Evolutionary conservation across 2,888 invertebrate species (phyloP), one percentile per base, ranked within the genome.

Genomic region (Andricus quercusramuli): DNA sequence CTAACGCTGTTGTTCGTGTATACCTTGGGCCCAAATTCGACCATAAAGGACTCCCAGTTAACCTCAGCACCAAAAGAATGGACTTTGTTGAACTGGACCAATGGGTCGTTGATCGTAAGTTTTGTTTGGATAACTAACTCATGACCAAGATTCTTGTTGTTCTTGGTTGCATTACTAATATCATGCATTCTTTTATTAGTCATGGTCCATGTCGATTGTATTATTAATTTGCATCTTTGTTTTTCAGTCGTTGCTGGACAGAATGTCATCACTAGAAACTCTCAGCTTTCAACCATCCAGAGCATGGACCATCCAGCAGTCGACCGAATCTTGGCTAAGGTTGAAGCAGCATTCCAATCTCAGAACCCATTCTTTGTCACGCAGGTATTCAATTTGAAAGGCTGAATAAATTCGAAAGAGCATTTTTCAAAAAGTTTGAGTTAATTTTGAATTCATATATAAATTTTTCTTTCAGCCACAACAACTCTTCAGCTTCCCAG

Each of bases 1-100:
- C 95, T 79, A 94, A 95, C 88, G 94, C 94, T 83, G 94, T 96
- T 20, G 94, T 96, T 3, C 95, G 95, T 83, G 92, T 95, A 4
- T 96, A 95, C 94, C 91, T 96, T 83, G 96, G 96, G 90, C 96
- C 96, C 2, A 96, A 96, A 91, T 94, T 94, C 89, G 95, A 96
- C 89, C 91, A 94, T 82, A 89, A 94, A 77, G 94, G 94, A 74
- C 94, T 94, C 64, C 89, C 94, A 41, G 93, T 95, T 76, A 94
- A 95, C 85, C 93, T 96, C 86, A 94, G 94, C 84, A 90, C 90
- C 15, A 95, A 95, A 92, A 94, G 95, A 67, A 89, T 94, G 56
- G 94, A 95, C 93, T 96, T 96, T 88, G 94, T 96, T 44, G 95
- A 96, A 89, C 89, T 96, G 87, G 94, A 93, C 80, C 93, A 94